phyloP scores from a whole-genome alignment of 2,888 invertebrate species.

The Drosophila antonietae region DNA sequence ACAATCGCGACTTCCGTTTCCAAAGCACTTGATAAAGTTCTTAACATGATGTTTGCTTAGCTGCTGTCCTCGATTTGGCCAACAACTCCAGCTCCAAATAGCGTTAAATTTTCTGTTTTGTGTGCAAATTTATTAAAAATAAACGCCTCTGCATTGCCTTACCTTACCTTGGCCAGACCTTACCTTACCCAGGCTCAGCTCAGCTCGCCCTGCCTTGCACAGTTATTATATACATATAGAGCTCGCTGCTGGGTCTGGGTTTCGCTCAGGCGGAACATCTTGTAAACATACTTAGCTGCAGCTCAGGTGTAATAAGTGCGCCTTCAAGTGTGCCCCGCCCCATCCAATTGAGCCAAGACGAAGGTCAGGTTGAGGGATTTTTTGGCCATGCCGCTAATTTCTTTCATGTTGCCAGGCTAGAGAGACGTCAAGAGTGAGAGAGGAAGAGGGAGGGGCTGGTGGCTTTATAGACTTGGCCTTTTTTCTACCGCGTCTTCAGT shows the following conservation, averaged over 20 bases:
- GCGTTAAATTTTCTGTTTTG: slow-evolving; percentile 29
- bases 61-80: neutral
- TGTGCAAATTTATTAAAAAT: slow-evolving; percentile 70
- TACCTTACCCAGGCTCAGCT: too few relatives aligned
- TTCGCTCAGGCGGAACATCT: slow-evolving; percentile 69
- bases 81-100: neutral
- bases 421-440: too few relatives aligned
- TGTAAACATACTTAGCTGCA: slow-evolving; percentile 79
- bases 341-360: slow-evolving; percentile 6
- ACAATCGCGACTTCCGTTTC: neutral
- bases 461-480: slow-evolving; percentile 20
- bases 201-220: neutral
- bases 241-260: slow-evolving; percentile 1
- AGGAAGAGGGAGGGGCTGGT: neutral
- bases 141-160: slow-evolving; percentile 50
- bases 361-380: slow-evolving; percentile 45
- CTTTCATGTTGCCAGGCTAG: slow-evolving; percentile 60
- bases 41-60: slow-evolving; percentile 10
- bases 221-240: neutral
- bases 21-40: slow-evolving; percentile 8
- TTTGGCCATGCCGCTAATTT: slow-evolving; percentile 76
- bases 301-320: slow-evolving; percentile 77
- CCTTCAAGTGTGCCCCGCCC: slow-evolving; percentile 65
- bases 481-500: slow-evolving; percentile 35
- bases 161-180: too few relatives aligned